Percentiles rank a stretch among this genome's conserved stretches.
Evolutionary conservation across 2,888 invertebrate genomes (phyloP).

Genomic region (Scaptomyza tumidula): DNA sequence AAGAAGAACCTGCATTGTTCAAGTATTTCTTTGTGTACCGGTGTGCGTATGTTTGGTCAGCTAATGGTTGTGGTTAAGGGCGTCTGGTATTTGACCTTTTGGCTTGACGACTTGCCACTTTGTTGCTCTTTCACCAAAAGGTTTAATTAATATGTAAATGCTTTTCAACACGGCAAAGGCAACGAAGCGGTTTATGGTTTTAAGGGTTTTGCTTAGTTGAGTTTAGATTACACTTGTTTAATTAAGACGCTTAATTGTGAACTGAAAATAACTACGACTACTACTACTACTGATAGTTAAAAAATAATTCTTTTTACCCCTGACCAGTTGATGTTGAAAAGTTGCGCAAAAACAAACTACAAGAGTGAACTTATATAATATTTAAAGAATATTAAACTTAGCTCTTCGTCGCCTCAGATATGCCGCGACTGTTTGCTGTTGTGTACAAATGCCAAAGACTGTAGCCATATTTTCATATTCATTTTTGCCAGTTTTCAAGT

Average conservation of each 20-base stretch:
- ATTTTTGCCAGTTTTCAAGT: background rate
- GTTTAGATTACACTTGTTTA: conserved; percentile 41
- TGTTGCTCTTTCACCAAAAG: conserved; percentile 47
- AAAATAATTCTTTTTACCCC: conserved; percentile 15
- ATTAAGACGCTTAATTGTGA: conserved; percentile 46
- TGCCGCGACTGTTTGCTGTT: conserved; percentile 20
- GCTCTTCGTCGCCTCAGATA: conserved; percentile 25
- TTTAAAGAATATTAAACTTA: conserved; percentile 67
- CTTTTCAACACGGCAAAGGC: conserved; percentile 34
- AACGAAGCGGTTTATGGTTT: background rate
- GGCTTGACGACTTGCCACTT: conserved; percentile 53
- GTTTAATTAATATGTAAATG: conserved; percentile 79
- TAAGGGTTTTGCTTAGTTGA: conserved; percentile 10
- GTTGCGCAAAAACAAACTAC: conserved; percentile 8
- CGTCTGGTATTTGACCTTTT: conserved; percentile 71
- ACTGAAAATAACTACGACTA: conserved; percentile 20
- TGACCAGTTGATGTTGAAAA: background rate
- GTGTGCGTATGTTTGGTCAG: conserved; percentile 45
- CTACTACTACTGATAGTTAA: background rate
- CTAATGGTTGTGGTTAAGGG: conserved; percentile 40
- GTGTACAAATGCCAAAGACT: conserved; percentile 21
- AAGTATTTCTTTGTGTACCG: conserved; percentile 37
- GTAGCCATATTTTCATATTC: conserved; percentile 36
- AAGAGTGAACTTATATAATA: conserved; percentile 40
- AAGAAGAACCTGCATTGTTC: conserved; percentile 57